Conservation (phyloP, 2,113 vertebrate species). For the Urocitellus parryii region DNA sequence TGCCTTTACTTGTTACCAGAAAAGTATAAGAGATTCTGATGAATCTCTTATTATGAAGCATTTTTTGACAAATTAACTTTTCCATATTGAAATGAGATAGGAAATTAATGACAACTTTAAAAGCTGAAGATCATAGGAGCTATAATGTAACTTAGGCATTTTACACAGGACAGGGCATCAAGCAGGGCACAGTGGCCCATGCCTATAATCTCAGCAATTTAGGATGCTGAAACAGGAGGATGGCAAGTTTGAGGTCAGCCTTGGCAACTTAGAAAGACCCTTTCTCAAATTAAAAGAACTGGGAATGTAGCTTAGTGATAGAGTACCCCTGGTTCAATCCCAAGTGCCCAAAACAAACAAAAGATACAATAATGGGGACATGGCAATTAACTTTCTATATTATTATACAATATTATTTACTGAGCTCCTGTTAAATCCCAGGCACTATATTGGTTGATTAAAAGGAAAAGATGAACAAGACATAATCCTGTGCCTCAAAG, state of each 20-base stretch:
- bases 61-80: constrained; percentile 50
- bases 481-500: constrained; percentile 34
- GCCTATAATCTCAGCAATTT: too few relatives aligned
- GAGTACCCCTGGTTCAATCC: too few relatives aligned
- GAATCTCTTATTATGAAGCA: neutral
- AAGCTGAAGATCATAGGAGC: constrained; percentile 28
- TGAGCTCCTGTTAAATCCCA: constrained; percentile 16
- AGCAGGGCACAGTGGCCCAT: neutral
- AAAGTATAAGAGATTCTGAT: constrained; percentile 2
- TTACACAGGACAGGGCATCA: neutral
- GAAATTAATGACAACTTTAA: constrained; percentile 42
- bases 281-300: too few relatives aligned
- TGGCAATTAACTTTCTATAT: neutral
- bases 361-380: neutral
- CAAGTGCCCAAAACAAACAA: too few relatives aligned
- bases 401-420: neutral
- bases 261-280: too few relatives aligned
- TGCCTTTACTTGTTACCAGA: constrained; percentile 51
- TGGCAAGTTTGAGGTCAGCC: too few relatives aligned
- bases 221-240: too few relatives aligned
- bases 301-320: too few relatives aligned
- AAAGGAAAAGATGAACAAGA: constrained; percentile 46
- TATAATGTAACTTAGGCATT: neutral
- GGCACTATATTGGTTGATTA: neutral
- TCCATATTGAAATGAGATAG: neutral